Conservation (phyloP, 2,888 invertebrate genomes). For the Muschampia plurimacula region DNA sequence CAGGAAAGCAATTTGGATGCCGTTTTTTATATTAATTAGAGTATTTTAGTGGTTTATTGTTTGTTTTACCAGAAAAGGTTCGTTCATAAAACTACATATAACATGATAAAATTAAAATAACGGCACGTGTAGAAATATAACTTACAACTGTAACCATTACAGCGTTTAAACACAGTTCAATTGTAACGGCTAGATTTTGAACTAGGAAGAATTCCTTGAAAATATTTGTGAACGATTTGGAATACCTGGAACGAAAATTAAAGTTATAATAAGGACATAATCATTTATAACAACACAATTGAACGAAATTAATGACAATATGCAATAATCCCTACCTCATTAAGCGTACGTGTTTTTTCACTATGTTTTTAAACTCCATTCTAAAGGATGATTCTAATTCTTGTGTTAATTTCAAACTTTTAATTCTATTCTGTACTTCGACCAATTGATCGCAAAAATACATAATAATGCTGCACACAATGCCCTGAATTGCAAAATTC, state of each 20-base stretch:
- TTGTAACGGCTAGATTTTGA: constrained; percentile 70
- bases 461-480: constrained; percentile 69
- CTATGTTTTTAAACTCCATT: constrained; percentile 57
- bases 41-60: no score
- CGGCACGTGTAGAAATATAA: constrained; percentile 24
- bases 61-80: no score
- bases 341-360: constrained; percentile 69
- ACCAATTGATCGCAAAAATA: constrained; percentile 73
- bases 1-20: no score
- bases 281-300: background rate
- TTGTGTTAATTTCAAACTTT: constrained; percentile 53
- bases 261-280: background rate
- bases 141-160: constrained; percentile 69
- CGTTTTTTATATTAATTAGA: no score
- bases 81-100: no score
- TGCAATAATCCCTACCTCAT: constrained; percentile 57
- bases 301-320: no score
- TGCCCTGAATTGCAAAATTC: constrained; percentile 68
- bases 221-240: constrained; percentile 57
- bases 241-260: constrained; percentile 59
- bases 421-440: constrained; percentile 59
- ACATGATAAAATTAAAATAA: background rate
- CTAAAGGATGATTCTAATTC: constrained; percentile 52
- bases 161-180: constrained; percentile 72
- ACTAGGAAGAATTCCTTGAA: constrained; percentile 72